These are phyloP conservation scores for Psilanteris sp. DNA, from an alignment of 1,140 invertebrate genomes.

Conservation along the genomic window DNA sequence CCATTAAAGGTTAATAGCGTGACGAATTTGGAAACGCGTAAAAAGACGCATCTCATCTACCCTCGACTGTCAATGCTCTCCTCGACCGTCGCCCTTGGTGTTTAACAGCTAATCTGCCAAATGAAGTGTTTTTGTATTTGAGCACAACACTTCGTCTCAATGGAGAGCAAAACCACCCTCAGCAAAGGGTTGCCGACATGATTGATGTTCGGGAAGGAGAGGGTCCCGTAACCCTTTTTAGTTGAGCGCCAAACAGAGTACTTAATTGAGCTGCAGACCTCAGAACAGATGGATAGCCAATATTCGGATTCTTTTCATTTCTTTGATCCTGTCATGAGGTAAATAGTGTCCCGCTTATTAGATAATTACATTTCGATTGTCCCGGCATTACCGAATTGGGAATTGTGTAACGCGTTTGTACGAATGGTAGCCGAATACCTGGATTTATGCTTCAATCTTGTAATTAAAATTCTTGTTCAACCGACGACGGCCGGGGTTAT, in stretches of 20 bases:
- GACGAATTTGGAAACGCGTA: constrained; percentile 34
- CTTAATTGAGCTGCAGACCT: constrained; percentile 79
- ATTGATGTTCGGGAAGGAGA: constrained; percentile 77
- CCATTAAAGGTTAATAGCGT: constrained; percentile 12
- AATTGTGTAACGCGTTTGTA: neutral
- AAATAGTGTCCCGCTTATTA: constrained; percentile 18
- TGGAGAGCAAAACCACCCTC: constrained; percentile 78
- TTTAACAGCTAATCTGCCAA: constrained; percentile 81
- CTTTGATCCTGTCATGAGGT: constrained; percentile 2
- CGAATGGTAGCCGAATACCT: constrained; percentile 4
- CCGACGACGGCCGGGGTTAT: constrained; percentile 8
- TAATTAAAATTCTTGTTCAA: constrained; percentile 23
- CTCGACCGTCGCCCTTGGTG: constrained; percentile 67
- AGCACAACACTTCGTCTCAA: constrained; percentile 80
- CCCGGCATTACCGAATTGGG: neutral
- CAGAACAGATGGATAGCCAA: constrained; percentile 77
- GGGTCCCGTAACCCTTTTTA: constrained; percentile 74
- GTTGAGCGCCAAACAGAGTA: constrained; percentile 74
- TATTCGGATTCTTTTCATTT: constrained; percentile 64
- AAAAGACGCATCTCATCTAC: constrained; percentile 45
- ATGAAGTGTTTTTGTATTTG: constrained; percentile 81
- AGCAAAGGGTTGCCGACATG: constrained; percentile 79
- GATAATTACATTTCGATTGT: constrained; percentile 16
- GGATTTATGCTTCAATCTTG: constrained; percentile 7
- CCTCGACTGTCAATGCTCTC: constrained; percentile 18